These are phyloP conservation scores for Papilio polyxenes DNA, from an alignment of 1,140 invertebrate genomes.

Conservation along the genomic window DNA sequence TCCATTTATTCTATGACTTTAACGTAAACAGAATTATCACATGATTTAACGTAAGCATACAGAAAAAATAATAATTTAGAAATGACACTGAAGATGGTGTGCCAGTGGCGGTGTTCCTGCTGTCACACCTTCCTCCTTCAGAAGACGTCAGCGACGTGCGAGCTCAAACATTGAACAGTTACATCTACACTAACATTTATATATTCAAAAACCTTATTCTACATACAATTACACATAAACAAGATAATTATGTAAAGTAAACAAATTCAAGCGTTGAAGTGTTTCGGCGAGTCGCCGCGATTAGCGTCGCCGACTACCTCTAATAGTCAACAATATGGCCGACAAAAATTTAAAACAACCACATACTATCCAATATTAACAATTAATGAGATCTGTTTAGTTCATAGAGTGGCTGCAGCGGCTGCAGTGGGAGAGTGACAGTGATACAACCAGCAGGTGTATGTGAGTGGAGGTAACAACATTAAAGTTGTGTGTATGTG, in stretches of 20 bases:
- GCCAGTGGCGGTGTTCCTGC: conserved; percentile 35
- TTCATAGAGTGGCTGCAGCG: conserved; percentile 46
- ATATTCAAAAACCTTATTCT: conserved; percentile 55
- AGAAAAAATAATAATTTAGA: conserved; percentile 47
- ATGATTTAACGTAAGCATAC: conserved; percentile 66
- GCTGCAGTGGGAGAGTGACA: no score
- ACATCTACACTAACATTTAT: conserved; percentile 46
- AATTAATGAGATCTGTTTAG: conserved; percentile 67
- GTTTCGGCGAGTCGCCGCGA: no score
- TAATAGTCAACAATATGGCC: conserved; percentile 8
- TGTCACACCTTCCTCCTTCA: no score
- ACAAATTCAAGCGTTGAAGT: no score
- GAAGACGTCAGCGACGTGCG: no score
- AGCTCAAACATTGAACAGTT: no score
- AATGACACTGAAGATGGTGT: neutral
- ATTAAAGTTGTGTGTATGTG: no score
- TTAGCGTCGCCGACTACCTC: no score
- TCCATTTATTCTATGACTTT: conserved; percentile 72
- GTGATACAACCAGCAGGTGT: no score
- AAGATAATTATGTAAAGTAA: conserved; percentile 25
- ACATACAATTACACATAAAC: conserved; percentile 44
- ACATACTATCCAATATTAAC: conserved; percentile 47
- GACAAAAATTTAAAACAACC: conserved; percentile 33
- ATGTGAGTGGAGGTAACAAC: no score
- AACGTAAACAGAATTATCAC: conserved; percentile 76